phyloP scores from a whole-genome alignment of 2,888 invertebrate genomes.

The Drosophila nr. perissopoda region DNA sequence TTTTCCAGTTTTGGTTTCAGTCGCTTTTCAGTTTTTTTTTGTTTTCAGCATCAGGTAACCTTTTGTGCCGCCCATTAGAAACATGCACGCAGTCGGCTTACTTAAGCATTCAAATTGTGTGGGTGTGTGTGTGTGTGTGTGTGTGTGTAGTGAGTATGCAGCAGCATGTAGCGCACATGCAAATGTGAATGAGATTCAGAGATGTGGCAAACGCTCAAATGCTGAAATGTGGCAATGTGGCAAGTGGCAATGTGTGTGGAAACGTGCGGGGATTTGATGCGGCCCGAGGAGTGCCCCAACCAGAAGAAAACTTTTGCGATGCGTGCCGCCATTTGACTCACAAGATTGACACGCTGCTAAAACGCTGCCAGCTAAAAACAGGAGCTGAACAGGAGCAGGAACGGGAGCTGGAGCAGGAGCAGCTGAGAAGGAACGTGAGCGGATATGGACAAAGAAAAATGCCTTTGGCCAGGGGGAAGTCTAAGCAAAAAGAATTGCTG shows the following conservation, averaged over 20 bases:
- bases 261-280: conserved; percentile 73
- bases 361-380: conserved; percentile 45
- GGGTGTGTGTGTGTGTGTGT: conserved; percentile 19
- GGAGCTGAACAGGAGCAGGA: neutral
- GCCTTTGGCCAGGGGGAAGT: conserved; percentile 24
- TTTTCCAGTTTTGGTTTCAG: conserved; percentile 67
- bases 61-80: conserved; percentile 78
- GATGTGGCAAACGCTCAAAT: conserved; percentile 34
- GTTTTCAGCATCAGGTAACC: conserved; percentile 75
- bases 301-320: conserved; percentile 67
- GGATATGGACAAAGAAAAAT: conserved; percentile 47
- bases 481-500: conserved; percentile 55
- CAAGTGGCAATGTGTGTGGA: conserved; percentile 69
- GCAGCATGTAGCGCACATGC: conserved; percentile 42
- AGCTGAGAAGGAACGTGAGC: conserved; percentile 15
- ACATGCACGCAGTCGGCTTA: conserved; percentile 78
- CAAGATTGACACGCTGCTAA: conserved; percentile 79
- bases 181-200: conserved; percentile 67
- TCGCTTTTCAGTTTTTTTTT: conserved; percentile 26
- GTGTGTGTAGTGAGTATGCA: neutral
- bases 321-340: conserved; percentile 77
- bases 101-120: conserved; percentile 70
- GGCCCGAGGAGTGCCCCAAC: conserved; percentile 1
- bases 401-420: conserved; percentile 21
- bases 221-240: conserved; percentile 43